Evolutionary conservation across 2,888 invertebrate genomes (phyloP), one percentile per base, ranked within the genome.

Genomic region (Pyralis farinalis): DNA sequence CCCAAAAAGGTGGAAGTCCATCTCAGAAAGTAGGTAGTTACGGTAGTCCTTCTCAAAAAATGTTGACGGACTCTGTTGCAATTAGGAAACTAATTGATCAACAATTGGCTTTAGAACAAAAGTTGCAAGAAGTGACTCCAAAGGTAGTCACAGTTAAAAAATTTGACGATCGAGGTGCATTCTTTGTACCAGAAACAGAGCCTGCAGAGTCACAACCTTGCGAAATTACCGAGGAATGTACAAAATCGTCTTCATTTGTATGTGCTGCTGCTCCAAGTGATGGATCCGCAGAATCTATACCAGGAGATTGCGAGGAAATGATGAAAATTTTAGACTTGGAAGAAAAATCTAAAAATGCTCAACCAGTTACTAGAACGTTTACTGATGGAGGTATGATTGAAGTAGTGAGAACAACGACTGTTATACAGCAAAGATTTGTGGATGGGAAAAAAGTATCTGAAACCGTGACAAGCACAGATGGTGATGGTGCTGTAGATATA

Each of bases 301-400:
- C 88, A 80, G 93, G 85, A 84, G 93, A 65, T 70, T 93, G 73
- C 79, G 93, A 68, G 79, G 90, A 74, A 82, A 90, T 66, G 92
- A 91, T 77, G 92, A 91, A 80, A 86, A 80, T 82, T 50, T 78
- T 74, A 67, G 91, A 73, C 60, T 90, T 69, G 88, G 93, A 80
- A 89, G 83, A 86, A 45, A 78, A 79, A 48, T 65, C 73, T 7
- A 73, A 73, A 30, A 60, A 69, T 47, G 54, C 58, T 10, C 58
- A 70, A 39, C 38, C 63, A 10, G 60, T 71, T 1, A 72, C 74
- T 0, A 71, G 62, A 51, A 72, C 76, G 1, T 69, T 77, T 34
- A 70, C 70, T 7, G 84, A 82, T 21, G 57, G 73, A 8, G 82
- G 80, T 12, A 68, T 80, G 1, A 79, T 87, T 29, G 85, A 89